Base-by-base conservation (phyloP, 1,140 invertebrate species). In the Trigoniulus corallinus region DNA sequence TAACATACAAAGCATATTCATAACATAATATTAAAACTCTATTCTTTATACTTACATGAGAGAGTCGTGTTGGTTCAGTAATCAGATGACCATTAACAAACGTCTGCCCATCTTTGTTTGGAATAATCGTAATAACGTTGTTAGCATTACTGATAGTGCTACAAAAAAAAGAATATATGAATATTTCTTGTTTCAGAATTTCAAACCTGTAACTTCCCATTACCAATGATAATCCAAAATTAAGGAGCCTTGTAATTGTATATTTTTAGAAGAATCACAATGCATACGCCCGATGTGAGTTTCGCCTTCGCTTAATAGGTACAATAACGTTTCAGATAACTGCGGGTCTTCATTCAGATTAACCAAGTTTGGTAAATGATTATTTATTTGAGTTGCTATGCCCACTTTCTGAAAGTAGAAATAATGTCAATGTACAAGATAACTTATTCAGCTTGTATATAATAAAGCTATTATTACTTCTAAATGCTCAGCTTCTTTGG, bases 271-370 rank as follows among this genome's bases (percentile, higher is more conserved):
- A 3, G 63, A 62, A 27, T 69, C 63, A 26, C 64, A 39, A 25
- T 57, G 57, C 54, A 58, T 58, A 3, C 65, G 52, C 4, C 71
- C 71, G 18, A 72, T 59, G 12, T 56, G 56, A 1, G 69, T 69
- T 27, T 61, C 54, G 1, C 69, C 70, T 42, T 65, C 59, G 39
- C 67, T 65, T 42, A 82, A 60, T 0, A 78, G 61, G 60, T 82
- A 82, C 52, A 79, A 68, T 48, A 82, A 65, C 3, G 75, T 78
- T 57, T 79, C 78, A 1, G 77, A 77, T n/a, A 81, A 61, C 60
- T 78, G 76, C 3, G 79, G 78, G 66, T 82, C 80, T 39, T 78
- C 76, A 41, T 77, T 72, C 20, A 82, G 68, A 67, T 81, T 81
- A 13, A 82, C 71, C 10, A 82, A 61, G 59, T 73, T 63, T 0